Conservation (phyloP, 2,888 invertebrate species). For the Meghimatium bilineatum region DNA sequence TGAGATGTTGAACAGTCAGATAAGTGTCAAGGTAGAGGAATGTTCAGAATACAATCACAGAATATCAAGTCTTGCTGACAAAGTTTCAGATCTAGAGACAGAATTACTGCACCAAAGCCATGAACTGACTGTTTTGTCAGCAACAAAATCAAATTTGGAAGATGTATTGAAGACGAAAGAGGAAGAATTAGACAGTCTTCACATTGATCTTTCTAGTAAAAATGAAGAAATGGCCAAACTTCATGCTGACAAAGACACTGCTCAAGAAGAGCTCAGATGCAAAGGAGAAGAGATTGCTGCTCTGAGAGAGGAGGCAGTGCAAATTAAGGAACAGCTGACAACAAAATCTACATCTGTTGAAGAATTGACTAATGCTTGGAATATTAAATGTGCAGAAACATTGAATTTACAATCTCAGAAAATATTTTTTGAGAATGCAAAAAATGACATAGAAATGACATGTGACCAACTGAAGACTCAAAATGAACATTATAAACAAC, state of each 20-base stretch:
- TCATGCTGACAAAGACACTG: background rate
- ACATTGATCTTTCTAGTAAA: background rate
- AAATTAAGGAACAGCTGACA: background rate
- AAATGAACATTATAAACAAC: background rate
- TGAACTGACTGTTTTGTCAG: background rate
- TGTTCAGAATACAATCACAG: background rate
- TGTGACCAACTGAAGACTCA: background rate
- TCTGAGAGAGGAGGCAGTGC: background rate
- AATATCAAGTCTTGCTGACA: background rate
- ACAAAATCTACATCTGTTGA: background rate
- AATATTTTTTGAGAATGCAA: background rate
- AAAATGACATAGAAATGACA: background rate
- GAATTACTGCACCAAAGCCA: background rate
- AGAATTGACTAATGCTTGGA: constrained; percentile 9
- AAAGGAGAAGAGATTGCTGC: background rate
- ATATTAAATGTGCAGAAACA: background rate
- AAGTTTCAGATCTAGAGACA: background rate
- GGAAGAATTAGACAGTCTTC: constrained; percentile 1
- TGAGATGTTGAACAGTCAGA: background rate
- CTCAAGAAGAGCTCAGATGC: background rate
- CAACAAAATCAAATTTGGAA: background rate
- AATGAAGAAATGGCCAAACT: background rate
- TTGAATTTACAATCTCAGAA: background rate
- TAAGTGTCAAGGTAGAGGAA: background rate
- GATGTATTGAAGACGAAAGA: background rate